Percentiles rank a stretch among this genome's conserved stretches.
phyloP scores from a whole-genome alignment of 1,140 invertebrate genomes.

The Apis cerana region DNA sequence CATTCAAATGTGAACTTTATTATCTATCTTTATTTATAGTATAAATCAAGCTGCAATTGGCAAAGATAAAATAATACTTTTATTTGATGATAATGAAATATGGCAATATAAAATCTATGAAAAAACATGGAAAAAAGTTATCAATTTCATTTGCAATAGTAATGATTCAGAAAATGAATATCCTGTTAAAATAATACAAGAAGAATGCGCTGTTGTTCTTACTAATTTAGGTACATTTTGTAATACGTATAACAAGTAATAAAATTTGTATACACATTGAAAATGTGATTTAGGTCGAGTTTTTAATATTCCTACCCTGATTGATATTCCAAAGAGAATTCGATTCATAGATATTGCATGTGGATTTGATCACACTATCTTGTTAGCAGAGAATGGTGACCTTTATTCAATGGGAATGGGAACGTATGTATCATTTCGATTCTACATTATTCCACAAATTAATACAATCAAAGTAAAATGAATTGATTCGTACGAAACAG shows the following conservation, averaged over 20 bases:
- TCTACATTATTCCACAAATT: background rate
- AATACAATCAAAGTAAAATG: constrained; percentile 38
- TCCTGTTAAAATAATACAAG: constrained; percentile 69
- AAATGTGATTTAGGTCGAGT: constrained; percentile 78
- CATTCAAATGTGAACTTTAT: background rate
- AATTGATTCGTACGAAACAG: constrained; percentile 78
- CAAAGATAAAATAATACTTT: constrained; percentile 65
- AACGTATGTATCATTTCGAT: constrained; percentile 82
- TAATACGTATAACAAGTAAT: background rate
- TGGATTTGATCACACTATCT: constrained; percentile 90
- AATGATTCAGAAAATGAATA: constrained; percentile 63
- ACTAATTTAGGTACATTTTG: constrained; percentile 73
- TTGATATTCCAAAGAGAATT: constrained; percentile 82
- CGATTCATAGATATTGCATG: constrained; percentile 85
- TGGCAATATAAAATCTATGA: constrained; percentile 75
- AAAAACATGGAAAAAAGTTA: constrained; percentile 71
- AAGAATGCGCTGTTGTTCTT: constrained; percentile 69
- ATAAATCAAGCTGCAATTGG: constrained; percentile 68
- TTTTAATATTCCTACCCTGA: constrained; percentile 83
- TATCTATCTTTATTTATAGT: constrained; percentile 46
- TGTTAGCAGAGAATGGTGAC: constrained; percentile 87
- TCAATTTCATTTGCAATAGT: constrained; percentile 64
- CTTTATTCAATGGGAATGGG: constrained; percentile 91
- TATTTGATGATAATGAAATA: constrained; percentile 67
- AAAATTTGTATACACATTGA: background rate